Conservation (phyloP, 2,797 vertebrate species). For the Mormyrops attenuatus region DNA sequence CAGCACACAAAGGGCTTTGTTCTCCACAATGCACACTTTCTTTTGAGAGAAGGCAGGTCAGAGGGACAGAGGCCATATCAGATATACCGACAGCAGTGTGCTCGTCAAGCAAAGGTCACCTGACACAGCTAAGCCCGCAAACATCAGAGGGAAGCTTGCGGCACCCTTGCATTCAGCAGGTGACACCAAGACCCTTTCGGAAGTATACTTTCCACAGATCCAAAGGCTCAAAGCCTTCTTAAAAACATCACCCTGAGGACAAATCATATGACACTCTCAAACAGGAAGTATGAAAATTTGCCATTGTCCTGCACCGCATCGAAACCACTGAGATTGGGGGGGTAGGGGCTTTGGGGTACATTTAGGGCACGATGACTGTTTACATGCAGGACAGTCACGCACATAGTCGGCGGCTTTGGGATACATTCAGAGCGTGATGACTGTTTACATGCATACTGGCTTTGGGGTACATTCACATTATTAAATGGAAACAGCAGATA, state of each 20-base stretch:
- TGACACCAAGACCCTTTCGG: constrained; percentile 46
- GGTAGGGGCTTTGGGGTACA: background rate
- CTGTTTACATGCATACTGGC: background rate
- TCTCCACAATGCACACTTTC: constrained; percentile 35
- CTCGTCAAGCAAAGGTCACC: constrained; percentile 59
- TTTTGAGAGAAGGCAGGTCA: constrained; percentile 30
- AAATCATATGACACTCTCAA: constrained; percentile 67
- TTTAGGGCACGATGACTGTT: background rate
- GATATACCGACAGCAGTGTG: constrained; percentile 56
- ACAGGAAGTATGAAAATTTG: constrained; percentile 73
- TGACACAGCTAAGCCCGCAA: constrained; percentile 54
- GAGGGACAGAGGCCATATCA: constrained; percentile 47
- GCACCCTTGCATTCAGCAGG: constrained; percentile 40
- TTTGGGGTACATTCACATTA: background rate
- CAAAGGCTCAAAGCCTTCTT: constrained; percentile 48
- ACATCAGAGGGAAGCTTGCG: constrained; percentile 52
- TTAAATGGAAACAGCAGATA: background rate
- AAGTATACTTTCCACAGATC: constrained; percentile 46
- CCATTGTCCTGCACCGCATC: constrained; percentile 64
- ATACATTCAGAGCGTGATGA: background rate
- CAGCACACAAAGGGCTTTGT: constrained; percentile 42
- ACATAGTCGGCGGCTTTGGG: background rate
- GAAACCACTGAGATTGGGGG: constrained; percentile 46
- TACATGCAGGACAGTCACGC: background rate
- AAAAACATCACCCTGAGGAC: constrained; percentile 59